Evolutionary conservation across 2,888 invertebrate genomes (phyloP).

Genomic region (Mimas tiliae): DNA sequence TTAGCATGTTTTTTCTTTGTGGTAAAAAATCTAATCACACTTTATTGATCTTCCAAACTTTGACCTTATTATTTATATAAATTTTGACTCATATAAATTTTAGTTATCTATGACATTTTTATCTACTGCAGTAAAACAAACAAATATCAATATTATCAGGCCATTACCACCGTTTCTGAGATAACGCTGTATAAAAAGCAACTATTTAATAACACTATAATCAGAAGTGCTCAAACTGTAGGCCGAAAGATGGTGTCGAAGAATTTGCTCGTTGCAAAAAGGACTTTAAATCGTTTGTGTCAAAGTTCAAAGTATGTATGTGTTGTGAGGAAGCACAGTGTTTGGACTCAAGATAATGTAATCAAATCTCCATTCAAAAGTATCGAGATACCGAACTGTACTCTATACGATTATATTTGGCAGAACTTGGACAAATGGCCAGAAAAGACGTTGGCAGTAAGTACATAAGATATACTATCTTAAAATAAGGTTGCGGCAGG

Average conservation of each 20-base stretch:
- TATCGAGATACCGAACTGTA: constrained; percentile 78
- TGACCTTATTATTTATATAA: too few species aligned
- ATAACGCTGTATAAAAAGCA: not conserved
- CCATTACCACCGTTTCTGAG: constrained; percentile 8
- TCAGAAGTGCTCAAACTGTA: not conserved
- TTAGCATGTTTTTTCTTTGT: too few species aligned
- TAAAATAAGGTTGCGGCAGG: too few species aligned
- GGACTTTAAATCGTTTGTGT: constrained; percentile 46
- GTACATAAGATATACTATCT: constrained; percentile 48
- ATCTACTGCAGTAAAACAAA: not conserved
- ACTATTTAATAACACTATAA: constrained; percentile 12
- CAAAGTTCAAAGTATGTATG: constrained; percentile 48
- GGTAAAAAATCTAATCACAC: too few species aligned
- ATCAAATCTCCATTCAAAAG: constrained; percentile 81
- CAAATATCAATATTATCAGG: not conserved
- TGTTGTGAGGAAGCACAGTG: constrained; percentile 55
- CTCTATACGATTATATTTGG: constrained; percentile 87
- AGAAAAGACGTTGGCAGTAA: constrained; percentile 86
- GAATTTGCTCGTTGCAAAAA: constrained; percentile 53
- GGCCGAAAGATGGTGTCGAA: constrained; percentile 42
- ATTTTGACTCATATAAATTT: too few species aligned
- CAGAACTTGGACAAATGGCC: constrained; percentile 86
- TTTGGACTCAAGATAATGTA: constrained; percentile 66
- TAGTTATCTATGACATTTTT: not conserved
- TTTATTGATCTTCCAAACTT: too few species aligned